Evolutionary conservation across 1,140 invertebrate genomes (phyloP).

Genomic region (Battus philenor): DNA sequence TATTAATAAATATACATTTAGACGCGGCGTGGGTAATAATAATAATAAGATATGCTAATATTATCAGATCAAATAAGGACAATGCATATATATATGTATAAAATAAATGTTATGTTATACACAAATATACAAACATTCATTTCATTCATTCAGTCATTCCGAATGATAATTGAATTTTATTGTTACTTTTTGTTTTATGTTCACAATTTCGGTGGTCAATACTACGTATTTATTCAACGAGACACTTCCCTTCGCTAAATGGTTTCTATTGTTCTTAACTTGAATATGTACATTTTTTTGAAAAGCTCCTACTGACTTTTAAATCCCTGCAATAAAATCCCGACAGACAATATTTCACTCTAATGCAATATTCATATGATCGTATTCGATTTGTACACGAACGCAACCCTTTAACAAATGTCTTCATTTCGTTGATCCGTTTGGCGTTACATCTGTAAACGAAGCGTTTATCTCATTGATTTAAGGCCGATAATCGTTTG

Average conservation of each 20-base stretch:
- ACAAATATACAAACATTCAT: too few relatives aligned
- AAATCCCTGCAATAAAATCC: constrained; percentile 25
- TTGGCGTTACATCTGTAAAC: constrained; percentile 18
- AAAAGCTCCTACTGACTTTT: constrained; percentile 30
- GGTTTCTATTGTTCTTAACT: constrained; percentile 51
- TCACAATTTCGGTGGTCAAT: constrained; percentile 20
- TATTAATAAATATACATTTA: too few relatives aligned
- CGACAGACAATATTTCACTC: constrained; percentile 8
- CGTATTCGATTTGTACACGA: constrained; percentile 5
- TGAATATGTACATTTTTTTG: constrained; percentile 49
- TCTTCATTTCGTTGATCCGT: constrained; percentile 33
- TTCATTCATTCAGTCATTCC: too few relatives aligned
- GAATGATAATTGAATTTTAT: too few relatives aligned
- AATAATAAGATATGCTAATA: too few relatives aligned
- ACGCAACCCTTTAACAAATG: constrained; percentile 38
- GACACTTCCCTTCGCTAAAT: constrained; percentile 50
- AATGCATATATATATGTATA: too few relatives aligned
- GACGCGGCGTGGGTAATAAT: too few relatives aligned
- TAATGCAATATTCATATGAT: constrained; percentile 16
- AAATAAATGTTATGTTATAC: too few relatives aligned
- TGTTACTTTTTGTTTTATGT: constrained; percentile 11
- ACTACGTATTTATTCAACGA: constrained; percentile 26
- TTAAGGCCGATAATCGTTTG: constrained; percentile 31
- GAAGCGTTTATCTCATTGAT: constrained; percentile 11
- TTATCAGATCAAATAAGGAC: too few relatives aligned